Evolutionary conservation across 2,797 vertebrate species (phyloP), one percentile per base, ranked within the genome.

Genomic region (Botia kubotai): DNA sequence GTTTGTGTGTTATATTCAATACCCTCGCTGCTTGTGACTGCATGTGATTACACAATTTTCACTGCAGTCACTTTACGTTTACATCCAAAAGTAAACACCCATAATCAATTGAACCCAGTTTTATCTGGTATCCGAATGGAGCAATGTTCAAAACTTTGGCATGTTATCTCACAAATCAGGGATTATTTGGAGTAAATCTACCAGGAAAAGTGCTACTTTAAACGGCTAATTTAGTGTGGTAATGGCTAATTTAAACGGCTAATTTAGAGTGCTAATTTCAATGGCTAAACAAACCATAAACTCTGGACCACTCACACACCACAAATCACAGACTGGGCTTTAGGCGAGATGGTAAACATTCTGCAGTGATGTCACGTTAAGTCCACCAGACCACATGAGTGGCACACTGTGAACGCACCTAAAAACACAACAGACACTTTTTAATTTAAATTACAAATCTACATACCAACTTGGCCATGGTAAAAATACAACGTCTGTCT

Each of bases 81-180:
- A 63, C 43, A 50, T 55, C 52, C 52, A 55, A n/a, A n/a, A 55
- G 4, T 55, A n/a, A 55, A 55, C 16, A 55, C 46, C 72, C 60
- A 48, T 29, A 74, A 74, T 62, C 36, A n/a, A 39, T 8, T 26
- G 8, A 74, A 74, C 57, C 46, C 74, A 0, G 26, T 17, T n/a
- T 65, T 23, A 36, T 53, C 7, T 75, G n/a, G 19, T 23, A 14
- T 65, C 26, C 1, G 52, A 2, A 21, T 8, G 17, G 17, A 10
- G 17, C 48, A 52, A 71, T 6, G 46, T 52, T 70, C 68, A 57
- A 55, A 33, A 33, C 33, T 33, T 33, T 33, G 3, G 33, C 4
- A 33, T 33, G 33, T 33, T 33, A 5, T 33, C 33, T 3, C 3
- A 5, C 33, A 33, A 33, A 33, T 33, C 33, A 33, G 33, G 4